Evolutionary conservation across 2,888 invertebrate species (phyloP), one percentile per base, ranked within the genome.

Genomic region (Junonia oenone): DNA sequence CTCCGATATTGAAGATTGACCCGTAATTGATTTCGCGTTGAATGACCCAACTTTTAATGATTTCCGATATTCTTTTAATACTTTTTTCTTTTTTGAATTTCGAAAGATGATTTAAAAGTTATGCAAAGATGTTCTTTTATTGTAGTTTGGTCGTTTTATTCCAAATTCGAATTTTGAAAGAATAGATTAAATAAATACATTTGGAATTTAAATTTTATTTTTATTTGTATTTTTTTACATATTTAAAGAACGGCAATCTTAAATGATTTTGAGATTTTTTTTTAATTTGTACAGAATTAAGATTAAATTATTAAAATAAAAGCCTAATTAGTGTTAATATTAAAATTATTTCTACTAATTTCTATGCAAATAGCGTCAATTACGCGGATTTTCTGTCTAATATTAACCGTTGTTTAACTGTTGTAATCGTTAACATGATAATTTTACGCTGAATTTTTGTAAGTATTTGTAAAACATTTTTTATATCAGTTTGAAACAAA

Each of bases 1-100:
- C 50, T 55, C 45, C 31, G 46, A 43, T 55, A 59, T 57, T 55
- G 52, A 47, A 57, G 37, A 53, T 49, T 59, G 60, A 60, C 60
- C 58, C 58, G 55, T 31, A 55, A 49, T 58, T 58, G 43, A 45
- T 55, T 62, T 57, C 31, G 40, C 31, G 53, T 57, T 56, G 50
- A 6, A 13, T 17, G 11, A 2, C 15, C 22, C 33, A 27, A 55
- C 17, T 40, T 59, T 52, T 48, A 55, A 55, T 49, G 51, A 45
- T 51, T n/a, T 35, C 14, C 37, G 48, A 35, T 22, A n/a, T 13
- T 15, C 8, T 15, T 13, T 37, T 37, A 14, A 13, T 6, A 17
- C 13, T 26, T 26, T n/a, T n/a, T n/a, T n/a, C n/a, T n/a, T n/a
- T n/a, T n/a, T 8, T 8, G n/a, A n/a, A 13, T 26, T 13, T 33